Evolutionary conservation across 2,888 invertebrate species (phyloP).

Genomic region (Parasteatoda lunata): DNA sequence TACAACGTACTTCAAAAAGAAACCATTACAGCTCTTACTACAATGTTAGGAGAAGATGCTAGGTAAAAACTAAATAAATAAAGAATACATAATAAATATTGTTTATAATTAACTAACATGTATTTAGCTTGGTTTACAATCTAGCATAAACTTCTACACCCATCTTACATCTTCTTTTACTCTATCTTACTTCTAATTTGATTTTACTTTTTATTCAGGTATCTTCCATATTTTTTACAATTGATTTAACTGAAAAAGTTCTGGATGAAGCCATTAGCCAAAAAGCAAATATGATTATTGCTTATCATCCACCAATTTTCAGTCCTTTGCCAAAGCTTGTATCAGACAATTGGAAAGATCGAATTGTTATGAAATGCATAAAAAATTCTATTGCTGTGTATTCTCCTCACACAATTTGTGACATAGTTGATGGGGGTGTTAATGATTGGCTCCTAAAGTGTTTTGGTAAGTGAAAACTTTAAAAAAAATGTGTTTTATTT

Average conservation of each 20-base stretch:
- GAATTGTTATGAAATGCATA: slow-evolving; percentile 85
- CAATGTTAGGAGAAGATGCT: too few species aligned
- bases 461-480: slow-evolving; percentile 75
- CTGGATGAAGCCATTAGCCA: slow-evolving; percentile 84
- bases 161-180: too few species aligned
- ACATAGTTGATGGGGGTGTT: slow-evolving; percentile 86
- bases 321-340: slow-evolving; percentile 85
- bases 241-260: slow-evolving; percentile 92
- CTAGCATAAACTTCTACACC: too few species aligned
- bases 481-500: too few species aligned
- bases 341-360: slow-evolving; percentile 82
- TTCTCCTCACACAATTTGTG: slow-evolving; percentile 95
- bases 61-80: too few species aligned
- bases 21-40: too few species aligned
- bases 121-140: too few species aligned
- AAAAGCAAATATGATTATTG: slow-evolving; percentile 86
- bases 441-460: slow-evolving; percentile 93
- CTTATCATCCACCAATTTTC: slow-evolving; percentile 98
- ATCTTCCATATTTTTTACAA: slow-evolving; percentile 85
- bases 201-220: slow-evolving; percentile 71
- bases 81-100: too few species aligned
- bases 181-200: too few species aligned
- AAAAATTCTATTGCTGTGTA: slow-evolving; percentile 90
- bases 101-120: too few species aligned
- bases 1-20: too few species aligned